Percentiles rank a stretch among this genome's conserved stretches.
phyloP scores from a whole-genome alignment of 1,140 invertebrate genomes.

The Papilio polyxenes region DNA sequence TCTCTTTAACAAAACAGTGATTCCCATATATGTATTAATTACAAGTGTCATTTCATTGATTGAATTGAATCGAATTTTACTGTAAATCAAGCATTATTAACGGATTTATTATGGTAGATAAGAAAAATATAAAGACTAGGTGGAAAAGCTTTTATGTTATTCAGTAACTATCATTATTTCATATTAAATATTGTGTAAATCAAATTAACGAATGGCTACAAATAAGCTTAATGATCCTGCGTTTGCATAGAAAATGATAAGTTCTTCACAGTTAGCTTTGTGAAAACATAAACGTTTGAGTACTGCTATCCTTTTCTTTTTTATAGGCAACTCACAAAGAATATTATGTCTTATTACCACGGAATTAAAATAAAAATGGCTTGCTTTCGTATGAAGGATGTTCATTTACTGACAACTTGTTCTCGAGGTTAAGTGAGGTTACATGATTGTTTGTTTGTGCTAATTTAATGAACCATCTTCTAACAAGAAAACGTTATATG shows the following conservation, averaged over 20 bases:
- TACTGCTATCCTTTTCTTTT: slow-evolving; percentile 1
- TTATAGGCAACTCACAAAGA: background rate
- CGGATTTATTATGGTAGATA: too few relatives aligned
- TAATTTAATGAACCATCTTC: slow-evolving; percentile 4
- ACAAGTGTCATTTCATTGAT: too few relatives aligned
- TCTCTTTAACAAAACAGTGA: too few relatives aligned
- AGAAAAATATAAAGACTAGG: too few relatives aligned
- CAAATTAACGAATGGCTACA: background rate
- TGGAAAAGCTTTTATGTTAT: too few relatives aligned
- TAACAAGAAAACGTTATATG: background rate
- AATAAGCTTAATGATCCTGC: background rate
- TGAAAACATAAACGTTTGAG: background rate
- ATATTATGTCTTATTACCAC: background rate
- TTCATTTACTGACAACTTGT: slow-evolving; percentile 3
- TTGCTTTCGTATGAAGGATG: background rate
- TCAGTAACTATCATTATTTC: too few relatives aligned
- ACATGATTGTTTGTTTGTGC: slow-evolving; percentile 2
- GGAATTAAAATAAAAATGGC: slow-evolving; percentile 2
- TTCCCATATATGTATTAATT: too few relatives aligned
- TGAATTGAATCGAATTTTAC: too few relatives aligned
- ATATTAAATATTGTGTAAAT: background rate
- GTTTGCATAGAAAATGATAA: background rate
- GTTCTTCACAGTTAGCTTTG: background rate
- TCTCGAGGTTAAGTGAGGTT: slow-evolving; percentile 5
- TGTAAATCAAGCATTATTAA: too few relatives aligned